Base-by-base conservation (phyloP, 2,888 invertebrate genomes). In the Thymelicus acteon region DNA sequence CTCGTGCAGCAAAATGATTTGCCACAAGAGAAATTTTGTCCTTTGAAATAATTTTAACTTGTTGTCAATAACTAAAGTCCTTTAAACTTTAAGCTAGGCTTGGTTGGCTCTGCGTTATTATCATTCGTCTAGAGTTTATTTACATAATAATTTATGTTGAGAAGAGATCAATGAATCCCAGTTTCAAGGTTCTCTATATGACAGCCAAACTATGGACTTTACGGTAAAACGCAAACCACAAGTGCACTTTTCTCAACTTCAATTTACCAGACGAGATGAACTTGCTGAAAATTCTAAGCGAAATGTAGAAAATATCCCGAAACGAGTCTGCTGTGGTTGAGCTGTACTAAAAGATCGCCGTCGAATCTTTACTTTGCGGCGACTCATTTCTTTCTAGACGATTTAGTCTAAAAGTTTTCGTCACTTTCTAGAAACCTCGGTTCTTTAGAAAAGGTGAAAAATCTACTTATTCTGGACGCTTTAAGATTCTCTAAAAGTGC, bases 401-500 rank as follows among this genome's bases (percentile, higher is more conserved):
- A 86, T 91, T 91, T 87, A 85, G 82, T 85, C 78, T 83, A 77
- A 88, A 89, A 91, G 85, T 88, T 89, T 86, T 76, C 83, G 81
- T 84, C 85, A 84, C 83, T 80, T 76, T 82, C 78, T 80, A 80
- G 78, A 67, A 73, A 60, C 24, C 76, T 76, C 73, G 75, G 73
- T 78, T 79, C 76, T 75, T 75, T 75, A 78, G 78, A 84, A 82
- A 81, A 80, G 76, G 79, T 81, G 77, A 80, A 82, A 83, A 80
- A 73, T 82, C 80, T 77, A 79, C 7, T 15, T 19, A 85, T 83
- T 84, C 81, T 80, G 84, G 80, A 83, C 79, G 77, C 77, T 77
- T 76, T 19, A 52, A 66, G 76, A 86, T 85, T 85, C 76, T 81
- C 74, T 75, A 84, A 89, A 89, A 87, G 87, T 77, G 77, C 76